Base-by-base conservation (phyloP, 2,888 invertebrate genomes). In the Mimachlamys varia region DNA sequence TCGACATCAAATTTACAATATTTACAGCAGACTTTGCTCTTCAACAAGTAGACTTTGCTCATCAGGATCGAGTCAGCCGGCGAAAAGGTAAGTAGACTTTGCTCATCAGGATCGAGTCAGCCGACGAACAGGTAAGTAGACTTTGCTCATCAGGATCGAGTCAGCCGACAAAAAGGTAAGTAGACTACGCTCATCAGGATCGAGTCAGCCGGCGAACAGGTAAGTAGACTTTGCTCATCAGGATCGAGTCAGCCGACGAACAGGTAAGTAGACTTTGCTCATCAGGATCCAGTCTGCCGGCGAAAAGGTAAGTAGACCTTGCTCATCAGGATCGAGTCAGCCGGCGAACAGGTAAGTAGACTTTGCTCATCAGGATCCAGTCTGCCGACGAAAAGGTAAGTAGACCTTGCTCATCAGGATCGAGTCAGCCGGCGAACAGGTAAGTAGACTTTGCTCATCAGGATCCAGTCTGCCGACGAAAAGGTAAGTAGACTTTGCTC, bases 341-440 rank as follows among this genome's bases (percentile, higher is more conserved):
- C 50, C 5, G 88, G 90, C 38, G 93, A 93, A 91, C n/a, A n/a
- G n/a, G n/a, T n/a, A n/a, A n/a, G n/a, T n/a, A n/a, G n/a, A n/a
- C n/a, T n/a, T n/a, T n/a, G 0, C 88, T 92, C 15, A 76, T 93
- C 3, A 87, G 90, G 49, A 89, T 93, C 15, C 89, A 91, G 19
- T 89, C 87, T 53, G 50, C 50, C 5, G 88, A 90, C 38, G 93
- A 93, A 91, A n/a, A n/a, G n/a, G n/a, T n/a, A n/a, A n/a, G n/a
- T n/a, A n/a, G n/a, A n/a, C n/a, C n/a, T n/a, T n/a, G 0, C 88
- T 92, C 15, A 76, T 93, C 3, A 87, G 90, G 49, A 89, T 93
- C 15, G 90, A 91, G 19, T 89, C 87, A 58, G 50, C 50, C 5
- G 88, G 90, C 38, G 93, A 93, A 91, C n/a, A n/a, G n/a, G n/a